A percentile compares a stretch with the other conserved stretches of the same genome.
Conservation (phyloP, 2,888 invertebrate genomes). For the Masnerella sp. region DNA sequence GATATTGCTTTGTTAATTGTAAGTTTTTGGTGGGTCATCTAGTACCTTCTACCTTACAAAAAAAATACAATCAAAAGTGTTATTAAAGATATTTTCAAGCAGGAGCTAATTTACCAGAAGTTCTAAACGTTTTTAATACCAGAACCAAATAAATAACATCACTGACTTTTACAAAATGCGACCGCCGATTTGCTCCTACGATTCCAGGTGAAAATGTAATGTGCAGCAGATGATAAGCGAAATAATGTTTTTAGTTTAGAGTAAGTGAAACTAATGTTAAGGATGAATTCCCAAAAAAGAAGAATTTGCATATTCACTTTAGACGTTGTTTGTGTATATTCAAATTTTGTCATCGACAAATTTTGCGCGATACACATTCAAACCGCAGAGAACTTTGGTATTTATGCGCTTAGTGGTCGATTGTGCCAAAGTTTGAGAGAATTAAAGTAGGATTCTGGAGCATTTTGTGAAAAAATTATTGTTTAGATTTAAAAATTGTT, state of each 20-base stretch:
- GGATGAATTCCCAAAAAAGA: conserved; percentile 21
- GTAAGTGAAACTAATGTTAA: background rate
- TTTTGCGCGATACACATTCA: conserved; percentile 11
- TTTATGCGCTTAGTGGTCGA: conserved; percentile 21
- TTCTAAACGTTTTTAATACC: no score
- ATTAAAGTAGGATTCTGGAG: no score
- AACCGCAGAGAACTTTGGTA: conserved; percentile 21
- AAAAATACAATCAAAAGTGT: no score
- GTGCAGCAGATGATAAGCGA: conserved; percentile 16
- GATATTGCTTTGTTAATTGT: no score
- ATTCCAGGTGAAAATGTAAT: conserved; percentile 5
- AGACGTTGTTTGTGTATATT: conserved; percentile 6
- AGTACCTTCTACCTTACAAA: no score
- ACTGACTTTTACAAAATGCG: no score
- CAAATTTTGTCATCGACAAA: background rate
- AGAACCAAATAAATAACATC: no score
- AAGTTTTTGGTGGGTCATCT: no score
- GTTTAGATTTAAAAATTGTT: no score
- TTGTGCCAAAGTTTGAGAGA: conserved; percentile 21
- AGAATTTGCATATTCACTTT: background rate
- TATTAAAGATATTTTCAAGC: no score
- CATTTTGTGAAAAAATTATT: no score
- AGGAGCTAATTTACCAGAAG: no score
- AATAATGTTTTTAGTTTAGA: background rate
- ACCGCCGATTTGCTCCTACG: background rate